A percentile compares a stretch with the other conserved stretches of the same genome.
Evolutionary conservation across 2,888 invertebrate species (phyloP).

Genomic region (Rhyacophila evoluta): DNA sequence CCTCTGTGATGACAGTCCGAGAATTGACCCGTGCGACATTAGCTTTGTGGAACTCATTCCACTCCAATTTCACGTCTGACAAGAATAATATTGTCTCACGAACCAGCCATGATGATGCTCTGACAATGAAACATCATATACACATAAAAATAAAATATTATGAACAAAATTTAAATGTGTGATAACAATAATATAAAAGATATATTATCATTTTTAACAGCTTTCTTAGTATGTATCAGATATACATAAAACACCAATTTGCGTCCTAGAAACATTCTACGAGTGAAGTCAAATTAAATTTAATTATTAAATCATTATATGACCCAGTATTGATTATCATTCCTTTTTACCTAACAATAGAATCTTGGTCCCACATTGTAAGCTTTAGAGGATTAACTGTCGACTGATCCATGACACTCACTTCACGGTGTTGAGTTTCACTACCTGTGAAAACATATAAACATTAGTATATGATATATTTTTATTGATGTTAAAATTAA

Average conservation of each 20-base stretch:
- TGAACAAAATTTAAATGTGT: no score
- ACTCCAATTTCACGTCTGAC: constrained; percentile 75
- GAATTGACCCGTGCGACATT: constrained; percentile 67
- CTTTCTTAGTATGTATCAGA: no score
- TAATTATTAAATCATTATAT: no score
- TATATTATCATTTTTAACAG: no score
- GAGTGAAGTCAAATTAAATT: no score
- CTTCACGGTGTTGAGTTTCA: constrained; percentile 72
- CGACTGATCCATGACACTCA: constrained; percentile 76
- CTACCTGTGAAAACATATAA: constrained; percentile 59
- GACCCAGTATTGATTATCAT: no score
- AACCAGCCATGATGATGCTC: constrained; percentile 77
- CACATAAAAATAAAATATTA: no score
- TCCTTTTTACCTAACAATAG: constrained; percentile 74
- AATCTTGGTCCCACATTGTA: constrained; percentile 78
- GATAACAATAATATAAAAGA: no score
- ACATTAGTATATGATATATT: no score
- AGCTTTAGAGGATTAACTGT: constrained; percentile 72
- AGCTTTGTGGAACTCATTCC: constrained; percentile 69
- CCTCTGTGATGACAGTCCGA: constrained; percentile 78
- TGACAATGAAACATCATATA: constrained; percentile 57
- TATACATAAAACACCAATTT: no score
- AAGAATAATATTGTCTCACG: constrained; percentile 78
- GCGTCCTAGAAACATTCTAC: no score
- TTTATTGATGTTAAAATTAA: no score